These are phyloP conservation scores for Formicarius rufipectus DNA, from an alignment of 2,113 vertebrate species.

Conservation along the genomic window DNA sequence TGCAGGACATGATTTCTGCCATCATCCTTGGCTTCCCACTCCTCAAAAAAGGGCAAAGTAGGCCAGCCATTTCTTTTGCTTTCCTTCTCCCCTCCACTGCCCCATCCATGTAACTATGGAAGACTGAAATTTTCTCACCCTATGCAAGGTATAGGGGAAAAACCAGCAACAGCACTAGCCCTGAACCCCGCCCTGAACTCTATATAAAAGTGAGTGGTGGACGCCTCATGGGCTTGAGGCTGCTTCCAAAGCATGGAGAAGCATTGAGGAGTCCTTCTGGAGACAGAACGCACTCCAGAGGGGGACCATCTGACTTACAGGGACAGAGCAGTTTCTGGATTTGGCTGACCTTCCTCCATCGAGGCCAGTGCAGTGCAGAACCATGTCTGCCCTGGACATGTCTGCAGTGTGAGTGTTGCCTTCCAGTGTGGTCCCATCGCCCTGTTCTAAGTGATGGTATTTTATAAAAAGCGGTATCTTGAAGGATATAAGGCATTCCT, in stretches of 20 bases:
- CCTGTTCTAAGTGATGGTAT: slow-evolving; percentile 30
- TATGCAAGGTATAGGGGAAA: background rate
- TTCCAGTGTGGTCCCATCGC: background rate
- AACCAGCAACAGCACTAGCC: background rate
- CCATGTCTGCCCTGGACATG: background rate
- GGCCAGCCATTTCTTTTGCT: background rate
- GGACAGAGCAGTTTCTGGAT: background rate
- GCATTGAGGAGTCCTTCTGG: background rate
- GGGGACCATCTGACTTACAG: background rate
- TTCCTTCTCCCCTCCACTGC: background rate
- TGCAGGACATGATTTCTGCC: background rate
- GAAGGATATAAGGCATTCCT: slow-evolving; percentile 70
- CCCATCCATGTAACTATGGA: background rate
- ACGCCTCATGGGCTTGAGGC: background rate
- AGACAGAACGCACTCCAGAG: background rate
- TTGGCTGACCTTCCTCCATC: background rate
- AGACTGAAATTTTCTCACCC: background rate
- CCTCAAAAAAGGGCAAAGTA: background rate
- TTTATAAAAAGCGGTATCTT: slow-evolving; percentile 36
- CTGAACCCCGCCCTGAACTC: background rate
- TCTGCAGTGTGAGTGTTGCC: background rate
- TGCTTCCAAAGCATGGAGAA: background rate
- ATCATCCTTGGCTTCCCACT: background rate
- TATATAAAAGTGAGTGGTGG: background rate
- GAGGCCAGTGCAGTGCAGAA: background rate